Evolutionary conservation across 64 coral and sea anemone genomes (phyloP).

Genomic region (Dendrophyllia cribrosa): DNA sequence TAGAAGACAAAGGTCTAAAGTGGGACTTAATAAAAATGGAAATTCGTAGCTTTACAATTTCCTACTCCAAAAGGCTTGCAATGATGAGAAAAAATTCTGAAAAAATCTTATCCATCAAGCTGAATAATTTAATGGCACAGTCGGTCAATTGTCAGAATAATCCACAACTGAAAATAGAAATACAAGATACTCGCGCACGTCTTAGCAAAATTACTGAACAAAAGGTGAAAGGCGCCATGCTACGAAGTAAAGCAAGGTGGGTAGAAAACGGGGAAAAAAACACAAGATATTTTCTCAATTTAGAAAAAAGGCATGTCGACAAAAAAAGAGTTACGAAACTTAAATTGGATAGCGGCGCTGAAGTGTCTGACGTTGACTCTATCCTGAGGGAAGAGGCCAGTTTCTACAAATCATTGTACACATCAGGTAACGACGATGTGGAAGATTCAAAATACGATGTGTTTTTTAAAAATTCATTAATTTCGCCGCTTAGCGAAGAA

Average conservation of each 20-base stretch:
- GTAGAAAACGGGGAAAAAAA: slow-evolving; percentile 20
- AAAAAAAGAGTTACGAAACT: slow-evolving; percentile 12
- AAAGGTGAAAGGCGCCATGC: background rate
- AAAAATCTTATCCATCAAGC: background rate
- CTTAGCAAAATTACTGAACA: background rate
- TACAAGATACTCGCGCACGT: background rate
- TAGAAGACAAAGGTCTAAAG: slow-evolving; percentile 28
- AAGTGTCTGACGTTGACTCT: background rate
- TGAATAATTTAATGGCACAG: slow-evolving; percentile 25
- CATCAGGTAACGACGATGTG: background rate
- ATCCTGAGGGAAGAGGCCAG: slow-evolving; percentile 16
- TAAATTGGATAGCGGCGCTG: background rate
- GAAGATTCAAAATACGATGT: background rate
- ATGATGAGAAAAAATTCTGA: background rate
- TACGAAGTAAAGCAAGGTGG: slow-evolving; percentile 15
- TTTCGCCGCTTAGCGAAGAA: background rate
- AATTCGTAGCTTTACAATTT: slow-evolving; percentile 25
- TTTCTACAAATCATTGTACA: background rate
- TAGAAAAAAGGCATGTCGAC: slow-evolving; percentile 2
- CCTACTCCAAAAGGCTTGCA: background rate
- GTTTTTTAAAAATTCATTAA: background rate
- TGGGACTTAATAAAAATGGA: slow-evolving; percentile 54
- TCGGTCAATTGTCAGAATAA: background rate
- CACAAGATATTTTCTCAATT: slow-evolving; percentile 34
- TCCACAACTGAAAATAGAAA: background rate